Conservation (phyloP, 2,113 vertebrate species). For the Chiloscyllium plagiosum region DNA sequence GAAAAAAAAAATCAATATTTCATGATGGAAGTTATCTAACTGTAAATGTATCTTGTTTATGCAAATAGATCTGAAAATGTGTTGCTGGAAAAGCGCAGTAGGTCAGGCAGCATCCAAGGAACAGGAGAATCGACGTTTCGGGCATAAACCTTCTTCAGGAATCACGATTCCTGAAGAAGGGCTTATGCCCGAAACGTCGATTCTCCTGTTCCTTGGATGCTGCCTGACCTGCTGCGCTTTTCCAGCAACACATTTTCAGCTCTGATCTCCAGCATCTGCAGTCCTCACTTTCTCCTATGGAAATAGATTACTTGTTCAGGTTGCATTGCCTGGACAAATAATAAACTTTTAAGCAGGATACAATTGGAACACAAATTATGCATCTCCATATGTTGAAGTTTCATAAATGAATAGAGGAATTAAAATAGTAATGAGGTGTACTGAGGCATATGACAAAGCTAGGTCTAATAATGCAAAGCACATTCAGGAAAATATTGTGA, state of each 20-base stretch:
- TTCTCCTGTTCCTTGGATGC: too few species aligned
- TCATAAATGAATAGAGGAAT: neutral
- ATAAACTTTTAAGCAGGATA: neutral
- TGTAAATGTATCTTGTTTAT: neutral
- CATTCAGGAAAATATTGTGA: neutral
- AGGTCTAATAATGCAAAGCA: neutral
- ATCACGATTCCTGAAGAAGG: too few species aligned
- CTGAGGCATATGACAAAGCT: neutral
- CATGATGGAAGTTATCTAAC: neutral
- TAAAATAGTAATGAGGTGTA: neutral
- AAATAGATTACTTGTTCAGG: neutral
- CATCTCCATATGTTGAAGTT: neutral
- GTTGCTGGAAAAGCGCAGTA: too few species aligned
- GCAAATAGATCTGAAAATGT: neutral
- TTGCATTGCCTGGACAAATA: neutral
- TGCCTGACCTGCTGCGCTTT: too few species aligned
- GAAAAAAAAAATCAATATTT: neutral
- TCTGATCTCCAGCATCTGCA: too few species aligned
- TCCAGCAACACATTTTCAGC: too few species aligned
- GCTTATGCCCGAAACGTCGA: too few species aligned
- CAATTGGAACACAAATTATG: neutral
- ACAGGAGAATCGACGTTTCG: too few species aligned
- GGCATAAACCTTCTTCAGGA: too few species aligned
- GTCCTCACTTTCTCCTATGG: too few species aligned
- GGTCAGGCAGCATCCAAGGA: too few species aligned